phyloP scores from a whole-genome alignment of 23 tunicate species.

The Ascidia mentula region DNA sequence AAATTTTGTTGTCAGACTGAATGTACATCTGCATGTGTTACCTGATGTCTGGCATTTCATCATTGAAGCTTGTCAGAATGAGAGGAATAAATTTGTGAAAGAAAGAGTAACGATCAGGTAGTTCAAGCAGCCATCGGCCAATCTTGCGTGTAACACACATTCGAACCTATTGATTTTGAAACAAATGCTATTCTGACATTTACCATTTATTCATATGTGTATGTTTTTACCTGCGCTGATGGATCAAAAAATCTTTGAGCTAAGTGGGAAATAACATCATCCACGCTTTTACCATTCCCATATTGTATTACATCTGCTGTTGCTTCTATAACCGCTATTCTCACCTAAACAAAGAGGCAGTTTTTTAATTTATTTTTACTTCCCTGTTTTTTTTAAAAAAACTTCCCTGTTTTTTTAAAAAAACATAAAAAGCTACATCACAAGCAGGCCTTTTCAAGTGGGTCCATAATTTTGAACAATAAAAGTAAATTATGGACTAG shows the following conservation, averaged over 20 bases:
- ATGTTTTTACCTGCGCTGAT: constrained; percentile 72
- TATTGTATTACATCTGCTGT: constrained; percentile 93
- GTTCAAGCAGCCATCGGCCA: constrained; percentile 85
- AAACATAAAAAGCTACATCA: too few relatives aligned
- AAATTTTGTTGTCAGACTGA: too few relatives aligned
- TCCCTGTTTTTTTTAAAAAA: too few relatives aligned
- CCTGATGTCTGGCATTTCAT: constrained; percentile 93
- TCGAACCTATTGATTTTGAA: constrained; percentile 45
- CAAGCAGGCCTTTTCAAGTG: too few relatives aligned
- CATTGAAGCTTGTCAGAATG: constrained; percentile 80
- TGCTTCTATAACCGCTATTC: constrained; percentile 90
- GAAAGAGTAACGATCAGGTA: constrained; percentile 91
- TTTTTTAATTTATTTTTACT: too few relatives aligned
- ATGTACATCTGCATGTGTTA: too few relatives aligned
- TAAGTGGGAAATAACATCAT: constrained; percentile 88
- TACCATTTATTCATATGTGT: too few relatives aligned
- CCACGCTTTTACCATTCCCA: constrained; percentile 94
- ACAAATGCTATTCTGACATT: background rate
- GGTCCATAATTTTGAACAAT: too few relatives aligned
- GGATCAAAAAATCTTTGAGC: constrained; percentile 95
- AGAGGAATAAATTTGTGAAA: constrained; percentile 95
- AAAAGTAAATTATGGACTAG: too few relatives aligned
- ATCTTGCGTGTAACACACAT: constrained; percentile 64
- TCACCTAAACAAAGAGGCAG: constrained; percentile 39
- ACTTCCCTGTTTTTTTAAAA: too few relatives aligned